Evolutionary conservation across 2,113 vertebrate genomes (phyloP).

Genomic region (Halichoerus grypus): DNA sequence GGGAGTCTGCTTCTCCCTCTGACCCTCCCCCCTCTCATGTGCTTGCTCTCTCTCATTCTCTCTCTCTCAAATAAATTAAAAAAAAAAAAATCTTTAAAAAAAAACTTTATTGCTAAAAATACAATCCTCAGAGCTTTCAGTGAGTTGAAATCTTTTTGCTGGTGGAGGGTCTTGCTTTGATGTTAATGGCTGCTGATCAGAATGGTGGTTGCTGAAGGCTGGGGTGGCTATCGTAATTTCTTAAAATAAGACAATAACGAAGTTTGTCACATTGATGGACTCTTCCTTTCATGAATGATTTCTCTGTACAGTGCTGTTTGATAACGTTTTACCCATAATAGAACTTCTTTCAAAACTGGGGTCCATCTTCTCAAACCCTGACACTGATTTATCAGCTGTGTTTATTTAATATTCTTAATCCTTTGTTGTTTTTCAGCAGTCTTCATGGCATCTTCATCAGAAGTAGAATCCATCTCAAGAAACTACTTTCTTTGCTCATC

Average conservation of each 20-base stretch:
- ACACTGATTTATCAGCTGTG: not conserved
- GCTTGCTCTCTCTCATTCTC: too few relatives aligned
- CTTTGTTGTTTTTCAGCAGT: not conserved
- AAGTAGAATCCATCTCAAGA: not conserved
- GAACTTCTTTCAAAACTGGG: not conserved
- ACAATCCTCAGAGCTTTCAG: not conserved
- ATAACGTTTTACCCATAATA: not conserved
- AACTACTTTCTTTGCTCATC: not conserved
- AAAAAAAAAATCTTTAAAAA: too few relatives aligned
- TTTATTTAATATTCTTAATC: not conserved
- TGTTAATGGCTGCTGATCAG: not conserved
- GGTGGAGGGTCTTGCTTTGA: not conserved
- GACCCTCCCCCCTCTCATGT: too few relatives aligned
- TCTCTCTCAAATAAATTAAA: too few relatives aligned
- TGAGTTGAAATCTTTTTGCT: not conserved
- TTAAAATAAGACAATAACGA: not conserved
- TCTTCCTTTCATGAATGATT: not conserved
- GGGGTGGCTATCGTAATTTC: not conserved
- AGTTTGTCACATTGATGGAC: not conserved
- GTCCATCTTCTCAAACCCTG: not conserved
- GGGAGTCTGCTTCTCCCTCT: too few relatives aligned
- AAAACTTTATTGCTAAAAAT: not conserved
- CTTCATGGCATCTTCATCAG: not conserved
- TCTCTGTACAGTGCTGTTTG: not conserved
- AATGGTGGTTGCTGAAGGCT: not conserved